These are phyloP conservation scores for Platycnemis pennipes DNA, from an alignment of 2,888 invertebrate genomes.

Conservation along the genomic window DNA sequence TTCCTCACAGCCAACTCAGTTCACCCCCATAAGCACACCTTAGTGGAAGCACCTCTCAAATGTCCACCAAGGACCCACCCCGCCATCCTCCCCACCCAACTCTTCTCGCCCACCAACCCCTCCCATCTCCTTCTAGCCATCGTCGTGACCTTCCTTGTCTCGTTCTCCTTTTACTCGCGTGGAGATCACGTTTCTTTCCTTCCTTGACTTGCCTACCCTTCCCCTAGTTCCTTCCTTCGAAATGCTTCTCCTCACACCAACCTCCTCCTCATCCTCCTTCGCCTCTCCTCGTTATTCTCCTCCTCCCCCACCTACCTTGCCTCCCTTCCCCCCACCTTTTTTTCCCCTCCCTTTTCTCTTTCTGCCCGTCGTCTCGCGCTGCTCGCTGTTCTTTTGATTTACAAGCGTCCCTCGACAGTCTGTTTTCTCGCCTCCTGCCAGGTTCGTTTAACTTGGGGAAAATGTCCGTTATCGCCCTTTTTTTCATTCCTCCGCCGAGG, in stretches of 20 bases:
- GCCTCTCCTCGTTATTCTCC: not conserved
- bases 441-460: slow-evolving; percentile 19
- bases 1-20: too few species aligned
- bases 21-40: too few species aligned
- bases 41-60: not conserved
- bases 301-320: not conserved
- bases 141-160: slow-evolving; percentile 19
- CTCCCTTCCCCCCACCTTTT: not conserved
- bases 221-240: not conserved
- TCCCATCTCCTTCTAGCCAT: not conserved
- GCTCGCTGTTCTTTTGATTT: slow-evolving; percentile 36
- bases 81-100: not conserved
- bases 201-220: not conserved
- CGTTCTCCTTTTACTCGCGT: slow-evolving; percentile 31
- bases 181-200: slow-evolving; percentile 16
- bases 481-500: not conserved
- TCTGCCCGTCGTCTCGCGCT: not conserved
- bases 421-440: slow-evolving; percentile 36
- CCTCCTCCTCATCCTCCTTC: not conserved
- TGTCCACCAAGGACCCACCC: not conserved
- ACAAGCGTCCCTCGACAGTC: slow-evolving; percentile 36
- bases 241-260: not conserved
- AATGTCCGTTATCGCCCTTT: slow-evolving; percentile 28
- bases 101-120: not conserved
- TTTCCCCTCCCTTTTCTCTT: not conserved